phyloP scores from a whole-genome alignment of 2,797 vertebrate species.

The Epinephelus coioides region DNA sequence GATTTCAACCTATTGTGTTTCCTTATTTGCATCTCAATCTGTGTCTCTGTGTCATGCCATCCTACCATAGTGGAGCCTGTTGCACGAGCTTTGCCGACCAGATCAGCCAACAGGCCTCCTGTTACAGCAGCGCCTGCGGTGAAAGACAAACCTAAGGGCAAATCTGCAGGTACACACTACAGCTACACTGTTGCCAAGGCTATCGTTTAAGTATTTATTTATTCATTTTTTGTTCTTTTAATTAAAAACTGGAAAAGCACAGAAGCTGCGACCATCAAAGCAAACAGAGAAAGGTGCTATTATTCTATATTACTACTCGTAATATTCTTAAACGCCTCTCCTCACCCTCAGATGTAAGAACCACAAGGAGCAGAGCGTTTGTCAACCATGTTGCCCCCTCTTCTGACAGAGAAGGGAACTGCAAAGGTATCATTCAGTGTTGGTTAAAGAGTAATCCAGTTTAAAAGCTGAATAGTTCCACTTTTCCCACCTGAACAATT shows the following conservation, averaged over 20 bases:
- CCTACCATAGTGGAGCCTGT: slow-evolving; percentile 58
- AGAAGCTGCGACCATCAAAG: not conserved
- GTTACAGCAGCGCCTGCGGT: slow-evolving; percentile 41
- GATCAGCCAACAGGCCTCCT: slow-evolving; percentile 68
- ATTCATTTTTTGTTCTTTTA: not conserved
- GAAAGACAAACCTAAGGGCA: slow-evolving; percentile 67
- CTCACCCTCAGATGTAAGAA: slow-evolving; percentile 51
- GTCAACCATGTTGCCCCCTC: slow-evolving; percentile 50
- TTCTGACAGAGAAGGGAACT: slow-evolving; percentile 47
- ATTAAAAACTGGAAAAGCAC: not conserved
- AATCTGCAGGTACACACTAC: slow-evolving; percentile 69
- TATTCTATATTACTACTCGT: not conserved
- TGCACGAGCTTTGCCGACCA: slow-evolving; percentile 53
- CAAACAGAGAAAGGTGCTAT: rapidly evolving
- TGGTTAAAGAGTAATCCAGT: not conserved
- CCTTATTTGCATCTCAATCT: slow-evolving; percentile 43
- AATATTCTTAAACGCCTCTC: not conserved
- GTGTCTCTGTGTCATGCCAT: slow-evolving; percentile 28
- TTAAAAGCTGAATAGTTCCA: not conserved
- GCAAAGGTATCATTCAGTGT: slow-evolving; percentile 58
- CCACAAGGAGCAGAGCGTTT: slow-evolving; percentile 70
- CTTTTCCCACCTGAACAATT: not conserved
- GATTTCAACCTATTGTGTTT: slow-evolving; percentile 36
- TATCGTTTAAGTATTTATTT: not conserved
- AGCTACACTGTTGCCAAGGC: not conserved